These are phyloP conservation scores for Sebastiscus albofasciatus DNA, from an alignment of 2,797 vertebrate species.

Conservation along the genomic window DNA sequence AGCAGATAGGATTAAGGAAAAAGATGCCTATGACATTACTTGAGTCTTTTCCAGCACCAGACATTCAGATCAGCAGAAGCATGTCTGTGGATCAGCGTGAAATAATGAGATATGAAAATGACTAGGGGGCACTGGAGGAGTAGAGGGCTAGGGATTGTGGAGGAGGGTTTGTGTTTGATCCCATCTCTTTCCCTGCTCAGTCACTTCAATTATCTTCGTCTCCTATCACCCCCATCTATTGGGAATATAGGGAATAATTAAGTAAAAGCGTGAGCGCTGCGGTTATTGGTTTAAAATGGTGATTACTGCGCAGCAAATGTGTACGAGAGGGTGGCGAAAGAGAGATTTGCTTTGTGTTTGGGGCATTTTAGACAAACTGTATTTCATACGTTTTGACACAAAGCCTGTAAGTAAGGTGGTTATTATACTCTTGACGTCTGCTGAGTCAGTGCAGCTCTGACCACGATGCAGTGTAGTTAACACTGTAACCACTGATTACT, in stretches of 20 bases:
- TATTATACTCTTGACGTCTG: neutral
- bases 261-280: conserved; percentile 49
- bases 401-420: conserved; percentile 19
- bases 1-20: conserved; percentile 49
- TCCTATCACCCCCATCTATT: conserved; percentile 62
- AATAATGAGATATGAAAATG: conserved; percentile 87
- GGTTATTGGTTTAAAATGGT: conserved; percentile 70
- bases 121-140: conserved; percentile 84
- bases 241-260: conserved; percentile 79
- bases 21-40: conserved; percentile 50
- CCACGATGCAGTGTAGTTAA: conserved; percentile 23
- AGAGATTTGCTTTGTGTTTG: conserved; percentile 47
- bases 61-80: conserved; percentile 56
- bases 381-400: conserved; percentile 2
- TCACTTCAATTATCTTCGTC: conserved; percentile 88
- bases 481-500: conserved; percentile 41
- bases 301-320: conserved; percentile 53
- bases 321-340: conserved; percentile 17
- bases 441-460: neutral
- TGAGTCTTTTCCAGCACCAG: conserved; percentile 56
- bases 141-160: conserved; percentile 68
- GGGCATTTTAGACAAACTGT: conserved; percentile 36
- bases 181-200: conserved; percentile 81
- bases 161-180: conserved; percentile 80
- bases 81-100: conserved; percentile 64